These are phyloP conservation scores for Irena cyanogastra DNA, from an alignment of 2,113 vertebrate species.

Conservation along the genomic window DNA sequence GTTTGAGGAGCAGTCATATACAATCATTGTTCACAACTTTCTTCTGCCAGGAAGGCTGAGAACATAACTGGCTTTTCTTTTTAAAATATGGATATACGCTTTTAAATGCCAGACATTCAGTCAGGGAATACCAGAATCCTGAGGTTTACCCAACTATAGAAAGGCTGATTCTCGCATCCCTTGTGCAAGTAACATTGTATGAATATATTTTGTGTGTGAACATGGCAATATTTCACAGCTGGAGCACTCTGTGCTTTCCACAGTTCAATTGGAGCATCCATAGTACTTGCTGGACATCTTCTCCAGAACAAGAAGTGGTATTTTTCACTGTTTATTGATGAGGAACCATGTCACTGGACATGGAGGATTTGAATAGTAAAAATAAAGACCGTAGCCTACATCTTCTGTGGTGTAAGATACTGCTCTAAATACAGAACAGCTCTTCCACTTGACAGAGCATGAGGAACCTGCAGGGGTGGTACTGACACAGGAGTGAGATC, in stretches of 20 bases:
- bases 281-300: not conserved
- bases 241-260: not conserved
- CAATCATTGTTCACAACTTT: not conserved
- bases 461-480: not conserved
- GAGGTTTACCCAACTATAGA: not conserved
- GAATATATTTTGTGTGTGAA: not conserved
- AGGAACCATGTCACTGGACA: not conserved
- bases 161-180: not conserved
- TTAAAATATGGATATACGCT: not conserved
- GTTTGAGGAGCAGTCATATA: not conserved
- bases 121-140: not conserved
- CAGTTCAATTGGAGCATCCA: not conserved
- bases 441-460: not conserved
- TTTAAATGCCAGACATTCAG: not conserved
- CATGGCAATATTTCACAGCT: not conserved
- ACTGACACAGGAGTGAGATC: not conserved
- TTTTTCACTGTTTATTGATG: not conserved
- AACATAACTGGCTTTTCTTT: not conserved
- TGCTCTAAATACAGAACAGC: not conserved
- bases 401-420: not conserved
- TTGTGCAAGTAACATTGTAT: not conserved
- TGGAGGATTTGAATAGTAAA: not conserved
- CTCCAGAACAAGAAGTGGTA: not conserved
- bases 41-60: not conserved
- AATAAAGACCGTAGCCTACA: not conserved